Percentiles rank a stretch among this genome's conserved stretches.
These are phyloP conservation scores for Trachelus tabidus DNA, from an alignment of 2,888 invertebrate species.

Conservation along the genomic window DNA sequence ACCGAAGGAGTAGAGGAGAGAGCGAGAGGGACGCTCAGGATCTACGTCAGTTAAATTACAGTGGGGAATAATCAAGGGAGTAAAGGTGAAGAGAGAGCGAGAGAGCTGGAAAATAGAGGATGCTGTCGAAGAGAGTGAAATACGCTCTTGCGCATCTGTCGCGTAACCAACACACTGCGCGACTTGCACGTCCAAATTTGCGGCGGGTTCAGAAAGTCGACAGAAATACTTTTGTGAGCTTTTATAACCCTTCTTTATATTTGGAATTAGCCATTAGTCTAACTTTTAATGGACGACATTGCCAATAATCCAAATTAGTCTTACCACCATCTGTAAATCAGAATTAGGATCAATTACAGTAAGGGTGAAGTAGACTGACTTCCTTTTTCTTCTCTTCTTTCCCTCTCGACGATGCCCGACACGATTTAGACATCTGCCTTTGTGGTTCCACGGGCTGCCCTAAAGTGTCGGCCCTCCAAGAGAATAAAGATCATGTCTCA, in stretches of 20 bases:
- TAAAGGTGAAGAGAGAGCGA: neutral
- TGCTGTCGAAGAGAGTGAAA: conserved; percentile 49
- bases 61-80: neutral
- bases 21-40: neutral
- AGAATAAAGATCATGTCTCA: conserved; percentile 51
- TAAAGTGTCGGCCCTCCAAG: conserved; percentile 44
- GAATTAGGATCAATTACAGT: neutral
- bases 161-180: conserved; percentile 38
- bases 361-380: neutral
- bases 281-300: too few species aligned
- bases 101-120: conserved; percentile 21
- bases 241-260: neutral
- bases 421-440: conserved; percentile 4
- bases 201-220: conserved; percentile 30
- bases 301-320: neutral
- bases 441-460: conserved; percentile 37
- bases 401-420: neutral
- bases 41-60: neutral
- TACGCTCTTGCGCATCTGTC: conserved; percentile 54
- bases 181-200: conserved; percentile 50
- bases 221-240: conserved; percentile 11
- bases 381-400: neutral
- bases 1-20: neutral
- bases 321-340: neutral
- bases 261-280: neutral